These are phyloP conservation scores for Sebastes cheni DNA, from an alignment of 2,797 vertebrate species.

Conservation along the genomic window DNA sequence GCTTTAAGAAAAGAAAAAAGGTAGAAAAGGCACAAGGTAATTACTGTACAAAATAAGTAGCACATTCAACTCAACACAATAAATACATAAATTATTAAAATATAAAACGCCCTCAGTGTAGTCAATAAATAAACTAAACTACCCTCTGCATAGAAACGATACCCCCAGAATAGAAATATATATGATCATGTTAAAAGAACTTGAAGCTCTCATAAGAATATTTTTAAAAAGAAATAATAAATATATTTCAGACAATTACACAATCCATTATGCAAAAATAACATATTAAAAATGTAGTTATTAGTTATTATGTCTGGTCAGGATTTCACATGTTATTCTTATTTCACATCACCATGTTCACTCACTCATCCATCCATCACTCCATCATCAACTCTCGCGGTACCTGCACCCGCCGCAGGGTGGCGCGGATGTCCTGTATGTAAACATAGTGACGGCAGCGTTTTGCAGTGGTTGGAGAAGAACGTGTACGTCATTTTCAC, in stretches of 20 bases:
- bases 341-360: neutral
- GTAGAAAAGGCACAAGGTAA: no score
- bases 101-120: no score
- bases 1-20: no score
- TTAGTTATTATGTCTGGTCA: neutral
- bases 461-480: conserved; percentile 84
- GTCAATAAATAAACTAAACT: no score
- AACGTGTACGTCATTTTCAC: conserved; percentile 87
- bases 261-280: neutral
- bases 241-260: no score
- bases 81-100: no score
- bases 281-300: neutral
- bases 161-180: no score
- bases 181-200: rapidly evolving
- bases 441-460: conserved; percentile 85
- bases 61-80: no score
- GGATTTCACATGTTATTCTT: neutral
- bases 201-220: no score
- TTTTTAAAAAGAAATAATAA: rapidly evolving
- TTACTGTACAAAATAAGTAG: no score
- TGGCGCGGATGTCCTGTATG: conserved; percentile 78
- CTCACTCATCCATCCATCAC: neutral
- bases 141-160: no score
- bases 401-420: conserved; percentile 41
- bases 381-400: neutral